These are phyloP conservation scores for Pogonomyrmex californicus DNA, from an alignment of 1,140 invertebrate genomes.

Conservation along the genomic window DNA sequence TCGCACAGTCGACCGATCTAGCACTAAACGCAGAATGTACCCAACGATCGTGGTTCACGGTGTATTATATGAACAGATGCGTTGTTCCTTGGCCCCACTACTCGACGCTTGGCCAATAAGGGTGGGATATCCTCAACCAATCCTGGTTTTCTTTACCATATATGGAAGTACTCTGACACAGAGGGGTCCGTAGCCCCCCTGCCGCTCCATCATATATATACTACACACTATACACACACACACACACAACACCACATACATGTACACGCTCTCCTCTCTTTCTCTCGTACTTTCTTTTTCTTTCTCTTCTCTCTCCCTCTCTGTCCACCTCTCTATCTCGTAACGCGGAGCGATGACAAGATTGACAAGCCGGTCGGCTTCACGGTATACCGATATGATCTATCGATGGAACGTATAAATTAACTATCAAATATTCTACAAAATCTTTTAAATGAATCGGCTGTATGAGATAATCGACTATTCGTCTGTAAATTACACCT, in stretches of 20 bases:
- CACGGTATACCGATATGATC: slow-evolving; percentile 39
- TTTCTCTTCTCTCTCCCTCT: too few species aligned
- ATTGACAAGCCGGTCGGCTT: slow-evolving; percentile 40
- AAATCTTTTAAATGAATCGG: not conserved
- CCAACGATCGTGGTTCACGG: slow-evolving; percentile 76
- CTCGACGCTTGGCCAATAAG: slow-evolving; percentile 80
- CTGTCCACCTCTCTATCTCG: too few species aligned
- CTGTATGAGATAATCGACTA: not conserved
- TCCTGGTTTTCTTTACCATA: slow-evolving; percentile 87
- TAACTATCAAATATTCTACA: slow-evolving; percentile 51
- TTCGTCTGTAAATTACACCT: not conserved
- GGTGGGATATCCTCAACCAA: slow-evolving; percentile 85
- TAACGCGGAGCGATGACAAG: too few species aligned
- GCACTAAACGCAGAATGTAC: slow-evolving; percentile 84
- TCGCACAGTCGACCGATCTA: slow-evolving; percentile 74
- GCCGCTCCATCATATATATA: slow-evolving; percentile 1
- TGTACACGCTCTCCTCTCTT: too few species aligned
- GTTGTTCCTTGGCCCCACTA: slow-evolving; percentile 78
- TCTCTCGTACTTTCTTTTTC: too few species aligned
- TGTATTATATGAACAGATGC: slow-evolving; percentile 84
- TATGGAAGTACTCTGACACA: slow-evolving; percentile 85
- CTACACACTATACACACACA: too few species aligned
- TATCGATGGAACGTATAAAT: slow-evolving; percentile 68
- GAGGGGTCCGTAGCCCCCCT: slow-evolving; percentile 72
- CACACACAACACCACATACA: too few species aligned